Base-by-base conservation (phyloP, 2,113 vertebrate species). In the Nyctibius bracteatus region DNA sequence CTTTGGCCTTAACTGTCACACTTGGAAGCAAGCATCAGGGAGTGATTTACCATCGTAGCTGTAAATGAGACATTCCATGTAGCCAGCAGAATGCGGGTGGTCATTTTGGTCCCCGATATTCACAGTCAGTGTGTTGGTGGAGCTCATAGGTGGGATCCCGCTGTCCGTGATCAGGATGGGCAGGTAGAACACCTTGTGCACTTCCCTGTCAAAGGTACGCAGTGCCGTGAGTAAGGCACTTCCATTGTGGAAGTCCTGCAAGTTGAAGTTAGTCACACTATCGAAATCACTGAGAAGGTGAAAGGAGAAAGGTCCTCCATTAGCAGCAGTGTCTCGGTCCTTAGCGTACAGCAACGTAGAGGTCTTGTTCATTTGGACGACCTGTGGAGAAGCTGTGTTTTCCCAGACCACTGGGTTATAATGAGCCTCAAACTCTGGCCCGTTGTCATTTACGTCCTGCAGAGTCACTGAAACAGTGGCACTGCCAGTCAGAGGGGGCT, bases 401-500 rank as follows among this genome's bases (percentile, higher is more conserved):
- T 99, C 99, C 98, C 98, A 99, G 28, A 99, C 96, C 11, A 99
- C 91, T 3, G 99, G 99, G 35, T 96, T 97, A 49, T 99, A 99
- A 14, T 90, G 81, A 25, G 84, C 98, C 90, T 99, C 99, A 23
- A 99, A 99, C 91, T 99, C 98, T 2, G 99, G 99, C 12, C 98
- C 98, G 0, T 99, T 99, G 94, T 99, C 99, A 35, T 99, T 99
- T 61, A 99, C 52, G 7, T 99, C 99, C 27, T 98, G 97, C 24
- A 99, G 96, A 3, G 97, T 97, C 49, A 99, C 98, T 81, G 97
- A 47, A 41, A 99, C 97, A 19, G 98, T 98, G 71, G 98, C 98
- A 33, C 98, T 99, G 74, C 99, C 98, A 1, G 98, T 98, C 72
- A 99, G 82, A 15, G 98, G 31, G 3, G 98, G 98, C 43, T 84